Conservation (phyloP, 1,140 invertebrate genomes). For the Leptopilina clavipes region DNA sequence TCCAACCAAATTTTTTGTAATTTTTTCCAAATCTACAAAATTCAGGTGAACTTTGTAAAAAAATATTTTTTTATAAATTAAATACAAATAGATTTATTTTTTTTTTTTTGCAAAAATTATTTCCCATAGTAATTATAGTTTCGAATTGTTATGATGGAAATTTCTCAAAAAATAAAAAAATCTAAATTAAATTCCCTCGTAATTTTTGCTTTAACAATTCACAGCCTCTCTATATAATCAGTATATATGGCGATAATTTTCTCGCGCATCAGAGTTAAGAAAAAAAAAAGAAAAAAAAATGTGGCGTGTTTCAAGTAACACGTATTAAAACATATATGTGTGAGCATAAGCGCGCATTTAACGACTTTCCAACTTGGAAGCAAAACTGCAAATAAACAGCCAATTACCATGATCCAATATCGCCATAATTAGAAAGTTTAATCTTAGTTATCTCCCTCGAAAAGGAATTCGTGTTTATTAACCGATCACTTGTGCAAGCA, state of each 20-base stretch:
- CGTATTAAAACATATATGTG: neutral
- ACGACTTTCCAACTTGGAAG: conserved; percentile 9
- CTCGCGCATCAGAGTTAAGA: neutral
- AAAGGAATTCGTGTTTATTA: conserved; percentile 27
- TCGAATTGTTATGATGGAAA: neutral
- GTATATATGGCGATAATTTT: conserved; percentile 8
- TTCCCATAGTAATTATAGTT: too few relatives aligned
- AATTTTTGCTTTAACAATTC: too few relatives aligned
- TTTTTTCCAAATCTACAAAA: too few relatives aligned
- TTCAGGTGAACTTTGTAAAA: too few relatives aligned
- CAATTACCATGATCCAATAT: conserved; percentile 22
- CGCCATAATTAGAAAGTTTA: conserved; percentile 29
- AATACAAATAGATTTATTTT: too few relatives aligned
- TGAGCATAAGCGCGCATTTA: neutral
- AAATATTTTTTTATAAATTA: too few relatives aligned
- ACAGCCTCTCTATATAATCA: too few relatives aligned
- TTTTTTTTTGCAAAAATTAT: too few relatives aligned
- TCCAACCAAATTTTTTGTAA: too few relatives aligned
- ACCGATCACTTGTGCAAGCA: neutral
- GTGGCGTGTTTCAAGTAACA: neutral
- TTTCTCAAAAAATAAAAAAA: neutral
- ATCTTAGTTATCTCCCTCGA: neutral
- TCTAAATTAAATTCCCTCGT: too few relatives aligned
- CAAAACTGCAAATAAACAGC: conserved; percentile 11
- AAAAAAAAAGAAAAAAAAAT: too few relatives aligned